Conservation (phyloP, 64 coral and sea anemone species). For the Pocillopora verrucosa region DNA sequence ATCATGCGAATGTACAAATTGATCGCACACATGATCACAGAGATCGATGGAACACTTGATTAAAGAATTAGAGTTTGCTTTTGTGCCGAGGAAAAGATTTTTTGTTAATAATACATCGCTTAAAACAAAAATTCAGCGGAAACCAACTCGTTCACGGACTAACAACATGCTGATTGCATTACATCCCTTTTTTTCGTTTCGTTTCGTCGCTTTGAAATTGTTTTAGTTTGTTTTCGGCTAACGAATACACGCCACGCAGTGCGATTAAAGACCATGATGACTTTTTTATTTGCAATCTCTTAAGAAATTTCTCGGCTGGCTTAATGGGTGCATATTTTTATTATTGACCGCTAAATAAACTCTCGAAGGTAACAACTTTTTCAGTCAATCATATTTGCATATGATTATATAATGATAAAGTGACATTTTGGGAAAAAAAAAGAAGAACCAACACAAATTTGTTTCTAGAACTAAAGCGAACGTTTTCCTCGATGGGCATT, state of each 20-base stretch:
- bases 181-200: too few relatives aligned
- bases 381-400: not conserved
- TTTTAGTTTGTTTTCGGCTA: too few relatives aligned
- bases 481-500: not conserved
- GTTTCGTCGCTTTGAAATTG: too few relatives aligned
- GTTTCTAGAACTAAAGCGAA: too few relatives aligned
- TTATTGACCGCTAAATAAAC: not conserved
- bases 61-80: not conserved
- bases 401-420: not conserved
- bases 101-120: too few relatives aligned
- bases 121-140: too few relatives aligned
- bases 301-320: not conserved
- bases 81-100: not conserved
- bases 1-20: not conserved
- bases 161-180: too few relatives aligned
- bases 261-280: too few relatives aligned
- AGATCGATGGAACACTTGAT: not conserved
- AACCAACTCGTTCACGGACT: too few relatives aligned
- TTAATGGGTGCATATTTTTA: not conserved
- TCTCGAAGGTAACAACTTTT: not conserved
- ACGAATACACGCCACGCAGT: too few relatives aligned
- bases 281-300: not conserved
- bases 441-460: not conserved
- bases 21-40: not conserved
- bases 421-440: not conserved